Evolutionary conservation across 1,140 invertebrate species (phyloP).

Genomic region (Apis laboriosa): DNA sequence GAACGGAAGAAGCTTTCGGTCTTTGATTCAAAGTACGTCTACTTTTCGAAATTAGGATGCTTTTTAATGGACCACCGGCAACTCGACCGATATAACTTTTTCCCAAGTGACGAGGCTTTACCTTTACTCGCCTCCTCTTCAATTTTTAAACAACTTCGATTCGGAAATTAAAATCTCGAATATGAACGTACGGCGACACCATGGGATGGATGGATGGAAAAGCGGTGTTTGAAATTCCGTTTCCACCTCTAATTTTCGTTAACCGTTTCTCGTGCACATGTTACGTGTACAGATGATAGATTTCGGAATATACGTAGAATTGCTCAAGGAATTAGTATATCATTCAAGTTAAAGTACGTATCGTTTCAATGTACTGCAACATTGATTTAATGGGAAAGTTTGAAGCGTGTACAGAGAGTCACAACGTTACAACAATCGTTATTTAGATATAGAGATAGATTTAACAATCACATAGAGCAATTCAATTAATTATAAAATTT

Average conservation of each 20-base stretch:
- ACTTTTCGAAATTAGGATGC: constrained; percentile 70
- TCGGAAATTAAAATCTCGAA: neutral
- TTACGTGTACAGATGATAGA: neutral
- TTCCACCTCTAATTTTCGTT: neutral
- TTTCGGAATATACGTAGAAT: neutral
- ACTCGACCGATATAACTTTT: neutral
- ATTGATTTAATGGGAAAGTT: too few relatives aligned
- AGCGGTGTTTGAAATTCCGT: neutral
- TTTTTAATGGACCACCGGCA: constrained; percentile 44
- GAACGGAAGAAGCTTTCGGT: constrained; percentile 72
- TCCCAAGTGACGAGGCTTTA: constrained; percentile 8
- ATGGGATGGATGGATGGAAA: neutral
- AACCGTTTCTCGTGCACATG: neutral
- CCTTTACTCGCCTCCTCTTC: neutral
- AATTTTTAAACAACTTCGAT: neutral
- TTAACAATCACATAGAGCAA: too few relatives aligned
- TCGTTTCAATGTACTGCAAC: too few relatives aligned
- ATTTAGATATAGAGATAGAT: too few relatives aligned
- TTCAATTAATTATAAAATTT: neutral
- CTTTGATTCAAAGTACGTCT: constrained; percentile 69
- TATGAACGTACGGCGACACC: neutral
- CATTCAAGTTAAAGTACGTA: neutral
- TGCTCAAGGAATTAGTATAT: neutral
- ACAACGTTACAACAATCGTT: too few relatives aligned
- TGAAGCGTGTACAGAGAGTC: too few relatives aligned